phyloP scores from a whole-genome alignment of 1,140 invertebrate genomes.

The Aphaenogaster rudis region DNA sequence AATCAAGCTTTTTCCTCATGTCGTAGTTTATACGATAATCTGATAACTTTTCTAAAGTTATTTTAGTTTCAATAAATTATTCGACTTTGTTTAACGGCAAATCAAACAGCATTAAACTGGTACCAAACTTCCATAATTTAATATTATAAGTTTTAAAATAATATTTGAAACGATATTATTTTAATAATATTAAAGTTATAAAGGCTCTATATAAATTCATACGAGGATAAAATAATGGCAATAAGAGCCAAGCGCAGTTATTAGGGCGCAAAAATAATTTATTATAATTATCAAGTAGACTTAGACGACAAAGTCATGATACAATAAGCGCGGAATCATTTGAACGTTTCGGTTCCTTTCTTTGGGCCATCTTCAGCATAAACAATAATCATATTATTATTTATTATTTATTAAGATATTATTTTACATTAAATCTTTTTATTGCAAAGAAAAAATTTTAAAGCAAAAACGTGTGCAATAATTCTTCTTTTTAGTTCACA shows the following conservation, averaged over 20 bases:
- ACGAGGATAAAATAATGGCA: too few relatives aligned
- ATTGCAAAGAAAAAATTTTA: neutral
- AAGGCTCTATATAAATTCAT: too few relatives aligned
- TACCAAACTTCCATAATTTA: neutral
- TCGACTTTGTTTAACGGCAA: neutral
- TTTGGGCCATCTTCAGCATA: too few relatives aligned
- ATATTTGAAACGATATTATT: constrained; percentile 1
- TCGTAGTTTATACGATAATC: neutral
- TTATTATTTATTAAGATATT: neutral
- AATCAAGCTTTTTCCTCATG: neutral
- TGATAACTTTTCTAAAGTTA: constrained; percentile 23
- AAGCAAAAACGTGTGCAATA: neutral
- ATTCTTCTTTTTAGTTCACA: neutral
- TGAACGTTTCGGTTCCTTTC: too few relatives aligned
- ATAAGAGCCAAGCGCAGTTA: too few relatives aligned
- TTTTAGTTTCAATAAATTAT: neutral
- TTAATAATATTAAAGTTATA: neutral
- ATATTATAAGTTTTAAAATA: too few relatives aligned
- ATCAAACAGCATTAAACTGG: neutral
- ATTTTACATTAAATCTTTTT: neutral
- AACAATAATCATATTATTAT: too few relatives aligned
- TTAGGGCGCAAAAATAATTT: too few relatives aligned
- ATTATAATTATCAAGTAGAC: too few relatives aligned
- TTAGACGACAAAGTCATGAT: too few relatives aligned
- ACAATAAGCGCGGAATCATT: too few relatives aligned